Evolutionary conservation across 2,888 invertebrate genomes (phyloP), one percentile per base, ranked within the genome.

Genomic region (Drosophila anomalata): DNA sequence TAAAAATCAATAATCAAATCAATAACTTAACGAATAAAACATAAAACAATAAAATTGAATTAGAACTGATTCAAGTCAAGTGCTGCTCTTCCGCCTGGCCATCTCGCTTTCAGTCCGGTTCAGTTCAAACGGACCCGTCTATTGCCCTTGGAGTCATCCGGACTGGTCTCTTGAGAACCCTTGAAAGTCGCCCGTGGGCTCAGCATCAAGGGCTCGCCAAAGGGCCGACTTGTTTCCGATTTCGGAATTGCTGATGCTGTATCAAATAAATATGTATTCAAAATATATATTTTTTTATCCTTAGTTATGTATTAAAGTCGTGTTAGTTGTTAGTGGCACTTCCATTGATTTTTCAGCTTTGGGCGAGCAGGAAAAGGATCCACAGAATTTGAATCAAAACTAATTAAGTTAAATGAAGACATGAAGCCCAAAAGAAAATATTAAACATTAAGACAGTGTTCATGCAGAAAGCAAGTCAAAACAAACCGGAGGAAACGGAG

Each of bases 171-270:
- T 20, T 24, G 22, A 24, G 73, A 60, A 50, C 56, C 70, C 69
- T 78, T 85, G 39, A 72, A 50, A 39, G 77, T 73, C 57, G 63
- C 87, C 61, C 83, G 88, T 56, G 80, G 78, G 29, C 29, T 29
- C 67, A 95, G 93, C 93, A 95, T 95, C 92, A 96, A 93, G 71
- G 96, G 96, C 91, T 96, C 96, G 90, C 96, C 96, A 90, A 95
- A 95, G 73, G 95, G 94, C 92, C 95, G 93, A 82, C 94, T 94
- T 81, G 94, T 79, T 60, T 89, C 89, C 33, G 88, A 63, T 29
- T 67, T 62, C n/a, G 63, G 48, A 29, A 33, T 41, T 53, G 65
- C 54, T 62, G 65, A 62, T 7, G 53, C 65, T 65, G 39, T 54
- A 12, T 41, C 11, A 41, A 62, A 47, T 31, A 63, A 24, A 47